Conservation (phyloP, 2,888 invertebrate species). For the Thysanoteuthis rhombus region DNA sequence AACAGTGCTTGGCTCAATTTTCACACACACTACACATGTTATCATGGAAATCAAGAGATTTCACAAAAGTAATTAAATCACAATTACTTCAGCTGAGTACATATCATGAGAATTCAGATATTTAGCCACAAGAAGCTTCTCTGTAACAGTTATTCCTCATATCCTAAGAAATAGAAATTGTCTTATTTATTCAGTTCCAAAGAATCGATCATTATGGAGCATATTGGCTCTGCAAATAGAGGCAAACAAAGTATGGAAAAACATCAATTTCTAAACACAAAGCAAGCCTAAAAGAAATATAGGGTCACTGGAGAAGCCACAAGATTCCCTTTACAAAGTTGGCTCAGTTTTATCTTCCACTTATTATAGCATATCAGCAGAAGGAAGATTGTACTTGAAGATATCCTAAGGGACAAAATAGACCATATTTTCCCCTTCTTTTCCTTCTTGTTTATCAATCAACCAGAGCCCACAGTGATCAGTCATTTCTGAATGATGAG, state of each 20-base stretch:
- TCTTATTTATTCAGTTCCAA: neutral
- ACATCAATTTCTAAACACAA: neutral
- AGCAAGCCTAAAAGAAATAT: neutral
- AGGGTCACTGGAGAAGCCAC: neutral
- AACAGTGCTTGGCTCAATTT: too few relatives aligned
- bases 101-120: neutral
- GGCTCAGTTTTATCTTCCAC: neutral
- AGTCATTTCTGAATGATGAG: neutral
- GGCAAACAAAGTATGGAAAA: neutral
- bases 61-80: neutral
- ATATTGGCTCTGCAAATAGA: neutral
- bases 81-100: neutral
- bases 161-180: neutral
- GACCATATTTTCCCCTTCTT: neutral
- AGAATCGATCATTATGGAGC: neutral
- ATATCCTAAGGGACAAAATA: neutral
- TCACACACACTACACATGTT: too few relatives aligned
- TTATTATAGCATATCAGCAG: neutral
- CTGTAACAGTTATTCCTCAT: neutral
- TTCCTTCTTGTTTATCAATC: neutral
- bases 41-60: too few relatives aligned
- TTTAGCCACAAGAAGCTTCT: neutral
- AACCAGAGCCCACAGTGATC: neutral
- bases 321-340: conserved; percentile 12
- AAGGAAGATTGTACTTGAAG: neutral